phyloP scores from a whole-genome alignment of 2,888 invertebrate genomes.

The Ichneumoninae sp. region DNA sequence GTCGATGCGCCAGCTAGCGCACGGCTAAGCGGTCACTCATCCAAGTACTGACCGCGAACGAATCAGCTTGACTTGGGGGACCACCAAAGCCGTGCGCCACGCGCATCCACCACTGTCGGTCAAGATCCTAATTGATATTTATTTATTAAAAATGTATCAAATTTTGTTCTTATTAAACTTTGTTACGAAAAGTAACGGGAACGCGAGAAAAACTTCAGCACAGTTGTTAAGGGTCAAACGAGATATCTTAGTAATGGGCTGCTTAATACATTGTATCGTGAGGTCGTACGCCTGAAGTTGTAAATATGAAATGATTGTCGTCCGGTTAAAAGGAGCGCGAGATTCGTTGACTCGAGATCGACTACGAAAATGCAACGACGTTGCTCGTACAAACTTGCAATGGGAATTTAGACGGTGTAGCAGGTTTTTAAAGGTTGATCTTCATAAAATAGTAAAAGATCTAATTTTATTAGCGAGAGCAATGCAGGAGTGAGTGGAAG shows the following conservation, averaged over 20 bases:
- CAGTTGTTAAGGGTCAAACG: background rate
- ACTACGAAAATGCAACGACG: background rate
- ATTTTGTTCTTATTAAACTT: background rate
- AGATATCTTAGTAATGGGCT: conserved; percentile 6
- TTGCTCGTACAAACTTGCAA: conserved; percentile 3
- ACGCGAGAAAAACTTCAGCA: background rate
- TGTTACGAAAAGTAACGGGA: background rate
- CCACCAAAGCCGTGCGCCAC: no score
- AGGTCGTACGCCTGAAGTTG: conserved; percentile 18
- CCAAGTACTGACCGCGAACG: no score
- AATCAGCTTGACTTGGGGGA: no score
- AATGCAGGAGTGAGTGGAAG: background rate
- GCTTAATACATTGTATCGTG: conserved; percentile 13
- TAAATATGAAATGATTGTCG: conserved; percentile 34
- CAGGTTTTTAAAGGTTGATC: conserved; percentile 15
- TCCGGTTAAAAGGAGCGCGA: background rate
- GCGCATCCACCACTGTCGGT: no score
- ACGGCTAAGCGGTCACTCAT: no score
- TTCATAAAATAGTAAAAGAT: background rate
- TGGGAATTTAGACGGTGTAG: conserved; percentile 18
- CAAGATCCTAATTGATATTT: background rate
- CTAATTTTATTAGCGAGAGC: background rate
- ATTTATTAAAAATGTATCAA: background rate
- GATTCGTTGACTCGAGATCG: background rate
- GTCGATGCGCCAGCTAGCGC: no score